Evolutionary conservation across 2,797 vertebrate species (phyloP).

Genomic region (Coracias cyanogaster): DNA sequence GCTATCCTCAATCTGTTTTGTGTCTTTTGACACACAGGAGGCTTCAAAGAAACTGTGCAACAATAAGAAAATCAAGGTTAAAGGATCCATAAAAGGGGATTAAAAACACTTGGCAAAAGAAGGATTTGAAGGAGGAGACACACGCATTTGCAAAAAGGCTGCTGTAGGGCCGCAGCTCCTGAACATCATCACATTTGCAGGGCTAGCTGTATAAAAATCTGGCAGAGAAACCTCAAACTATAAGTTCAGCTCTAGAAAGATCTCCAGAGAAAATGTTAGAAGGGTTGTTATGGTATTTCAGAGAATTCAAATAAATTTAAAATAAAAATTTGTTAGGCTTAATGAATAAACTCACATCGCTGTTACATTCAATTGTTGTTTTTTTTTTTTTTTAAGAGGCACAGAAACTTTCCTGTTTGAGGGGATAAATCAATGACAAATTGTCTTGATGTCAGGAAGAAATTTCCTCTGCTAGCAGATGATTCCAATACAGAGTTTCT

Average conservation of each 20-base stretch:
- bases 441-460: conserved; percentile 26
- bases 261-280: background rate
- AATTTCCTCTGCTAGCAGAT: conserved; percentile 46
- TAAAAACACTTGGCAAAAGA: background rate
- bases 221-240: background rate
- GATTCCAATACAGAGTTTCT: conserved; percentile 66
- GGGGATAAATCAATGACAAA: conserved; percentile 42
- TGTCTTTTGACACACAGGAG: background rate
- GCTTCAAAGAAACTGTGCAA: background rate
- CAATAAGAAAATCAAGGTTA: background rate
- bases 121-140: background rate
- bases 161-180: background rate
- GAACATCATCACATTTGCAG: background rate
- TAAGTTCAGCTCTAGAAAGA: background rate
- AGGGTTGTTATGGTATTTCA: background rate
- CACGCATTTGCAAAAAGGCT: background rate
- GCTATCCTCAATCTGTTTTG: background rate
- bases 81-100: background rate
- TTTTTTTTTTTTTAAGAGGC: background rate
- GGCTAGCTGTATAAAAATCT: background rate
- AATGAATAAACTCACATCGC: background rate
- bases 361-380: background rate
- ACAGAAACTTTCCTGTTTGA: conserved; percentile 23
- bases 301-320: background rate
- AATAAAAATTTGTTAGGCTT: background rate